Percentiles rank a stretch among this genome's conserved stretches.
Evolutionary conservation across 2,797 vertebrate genomes (phyloP).

Genomic region (Poecilia velifera): DNA sequence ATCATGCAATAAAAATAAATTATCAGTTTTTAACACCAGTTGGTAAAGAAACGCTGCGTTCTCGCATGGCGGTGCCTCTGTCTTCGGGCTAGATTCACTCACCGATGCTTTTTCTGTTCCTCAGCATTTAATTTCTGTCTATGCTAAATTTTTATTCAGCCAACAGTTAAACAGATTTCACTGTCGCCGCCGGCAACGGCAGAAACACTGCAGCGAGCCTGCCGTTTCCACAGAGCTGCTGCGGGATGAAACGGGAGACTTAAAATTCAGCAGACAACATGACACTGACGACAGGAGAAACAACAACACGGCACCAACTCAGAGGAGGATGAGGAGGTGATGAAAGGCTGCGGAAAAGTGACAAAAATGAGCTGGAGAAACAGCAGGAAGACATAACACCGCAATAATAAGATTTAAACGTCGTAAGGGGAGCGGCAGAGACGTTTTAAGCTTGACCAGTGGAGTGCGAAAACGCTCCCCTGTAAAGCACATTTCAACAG

Average conservation of each 20-base stretch:
- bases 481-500: background rate
- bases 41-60: background rate
- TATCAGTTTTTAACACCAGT: background rate
- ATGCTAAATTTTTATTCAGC: conserved; percentile 61
- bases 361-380: background rate
- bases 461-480: conserved; percentile 34
- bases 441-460: conserved; percentile 23
- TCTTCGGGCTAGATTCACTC: conserved; percentile 25
- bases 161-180: conserved; percentile 69
- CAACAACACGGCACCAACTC: conserved; percentile 10
- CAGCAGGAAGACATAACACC: background rate
- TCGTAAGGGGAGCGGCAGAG: conserved; percentile 32
- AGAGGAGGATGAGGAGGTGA: conserved; percentile 12
- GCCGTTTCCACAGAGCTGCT: conserved; percentile 45
- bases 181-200: conserved; percentile 62
- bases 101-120: conserved; percentile 39
- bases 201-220: conserved; percentile 40
- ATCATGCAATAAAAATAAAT: conserved; percentile 10
- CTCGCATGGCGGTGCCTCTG: background rate
- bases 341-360: conserved; percentile 13
- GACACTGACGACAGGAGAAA: conserved; percentile 39
- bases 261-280: conserved; percentile 50
- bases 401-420: conserved; percentile 19
- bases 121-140: conserved; percentile 63
- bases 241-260: conserved; percentile 39